Base-by-base conservation (phyloP, 2,888 invertebrate species). In the Callyntrura guangdongensis region DNA sequence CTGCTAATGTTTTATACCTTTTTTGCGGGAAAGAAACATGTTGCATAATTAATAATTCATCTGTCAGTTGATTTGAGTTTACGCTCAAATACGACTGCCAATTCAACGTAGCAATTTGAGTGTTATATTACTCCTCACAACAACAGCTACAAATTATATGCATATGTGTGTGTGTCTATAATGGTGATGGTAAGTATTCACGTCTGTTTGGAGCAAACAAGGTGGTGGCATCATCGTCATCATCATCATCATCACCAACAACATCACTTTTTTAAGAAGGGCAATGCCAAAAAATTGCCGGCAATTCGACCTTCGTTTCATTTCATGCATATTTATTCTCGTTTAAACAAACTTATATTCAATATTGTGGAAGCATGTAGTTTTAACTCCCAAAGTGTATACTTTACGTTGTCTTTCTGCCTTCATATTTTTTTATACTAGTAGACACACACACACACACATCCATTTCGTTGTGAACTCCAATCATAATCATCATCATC, bases 271-370 rank as follows among this genome's bases (percentile, higher is more conserved):
- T n/a, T 53, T 59, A 86, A 53, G 86, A 86, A 74, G 67, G 74
- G 86, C 56, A 49, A 84, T 79, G 86, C 77, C 86, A 86, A 86
- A 61, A 59, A 74, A 74, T 81, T 89, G 89, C 89, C 89, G 89
- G 89, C 89, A 89, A 69, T 77, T 89, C 61, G 89, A 89, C 89
- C 89, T 89, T 89, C 89, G 83, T 89, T 67, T 67, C 27, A 27
- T 85, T 74, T 86, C 74, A 86, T 86, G 86, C 86, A 86, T 86
- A 86, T 86, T 86, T 86, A 86, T 72, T 86, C 72, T 17, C 81
- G 81, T 81, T 77, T 56, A 77, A 56, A n/a, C 81, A 81, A 36
- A 79, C 79, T 79, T 79, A 74, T 49, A 74, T 27, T 5, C 61
- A 61, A 20, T n/a, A 20, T 36, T 36, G 36, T 36, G 36, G 61